Conservation (phyloP, 1,140 invertebrate species). For the Phocides pigmalion region DNA sequence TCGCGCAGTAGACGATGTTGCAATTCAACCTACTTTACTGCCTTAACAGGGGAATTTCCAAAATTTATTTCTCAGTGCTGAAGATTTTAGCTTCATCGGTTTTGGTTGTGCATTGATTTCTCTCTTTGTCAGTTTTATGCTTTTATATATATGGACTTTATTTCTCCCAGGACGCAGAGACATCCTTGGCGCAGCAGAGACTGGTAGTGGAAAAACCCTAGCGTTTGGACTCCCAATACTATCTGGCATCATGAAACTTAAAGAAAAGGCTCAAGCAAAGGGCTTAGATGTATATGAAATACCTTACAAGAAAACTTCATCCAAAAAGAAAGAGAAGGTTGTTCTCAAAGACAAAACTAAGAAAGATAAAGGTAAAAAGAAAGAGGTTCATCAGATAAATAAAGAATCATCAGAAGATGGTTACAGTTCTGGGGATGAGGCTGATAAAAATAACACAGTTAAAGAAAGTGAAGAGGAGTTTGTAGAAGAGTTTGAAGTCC, state of each 20-base stretch:
- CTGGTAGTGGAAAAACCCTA: slow-evolving; percentile 98
- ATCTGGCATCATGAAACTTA: slow-evolving; percentile 91
- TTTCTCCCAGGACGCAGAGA: slow-evolving; percentile 87
- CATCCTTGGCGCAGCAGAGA: slow-evolving; percentile 98
- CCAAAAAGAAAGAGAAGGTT: slow-evolving; percentile 51
- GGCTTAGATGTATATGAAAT: slow-evolving; percentile 71
- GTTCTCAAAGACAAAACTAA: slow-evolving; percentile 50
- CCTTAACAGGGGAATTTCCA: too few relatives aligned
- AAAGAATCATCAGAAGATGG: slow-evolving; percentile 71
- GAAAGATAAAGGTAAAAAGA: slow-evolving; percentile 55
- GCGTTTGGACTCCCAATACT: slow-evolving; percentile 98
- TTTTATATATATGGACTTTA: too few relatives aligned
- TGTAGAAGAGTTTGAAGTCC: slow-evolving; percentile 51
- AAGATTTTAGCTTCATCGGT: too few relatives aligned
- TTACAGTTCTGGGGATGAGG: slow-evolving; percentile 63
- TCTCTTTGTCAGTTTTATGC: too few relatives aligned
- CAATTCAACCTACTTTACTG: too few relatives aligned
- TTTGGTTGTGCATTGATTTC: too few relatives aligned
- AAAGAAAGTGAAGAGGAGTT: slow-evolving; percentile 44
- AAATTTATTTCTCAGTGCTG: too few relatives aligned
- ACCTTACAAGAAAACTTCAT: slow-evolving; percentile 71
- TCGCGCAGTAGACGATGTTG: too few relatives aligned
- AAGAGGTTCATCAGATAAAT: slow-evolving; percentile 43
- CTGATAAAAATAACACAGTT: slow-evolving; percentile 50
- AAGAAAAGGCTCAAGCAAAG: slow-evolving; percentile 73